A percentile compares a stretch with the other conserved stretches of the same genome.
Evolutionary conservation across 2,888 invertebrate species (phyloP).

Genomic region (Apoderus coryli): DNA sequence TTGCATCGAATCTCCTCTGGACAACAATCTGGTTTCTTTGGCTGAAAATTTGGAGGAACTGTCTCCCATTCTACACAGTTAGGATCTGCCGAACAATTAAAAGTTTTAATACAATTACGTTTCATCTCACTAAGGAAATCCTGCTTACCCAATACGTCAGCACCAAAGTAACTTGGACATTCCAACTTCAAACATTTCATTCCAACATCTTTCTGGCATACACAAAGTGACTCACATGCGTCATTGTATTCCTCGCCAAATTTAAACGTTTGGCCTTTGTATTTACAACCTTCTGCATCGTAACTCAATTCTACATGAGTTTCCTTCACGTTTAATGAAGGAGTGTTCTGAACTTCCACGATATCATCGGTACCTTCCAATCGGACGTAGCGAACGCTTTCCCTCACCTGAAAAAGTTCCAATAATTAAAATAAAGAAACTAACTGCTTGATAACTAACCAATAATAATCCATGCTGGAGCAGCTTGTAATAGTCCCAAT

Average conservation of each 20-base stretch:
- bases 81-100: slow-evolving; percentile 38
- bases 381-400: slow-evolving; percentile 25
- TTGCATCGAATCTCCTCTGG: slow-evolving; percentile 64
- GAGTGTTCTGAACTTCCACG: slow-evolving; percentile 23
- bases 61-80: slow-evolving; percentile 79
- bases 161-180: slow-evolving; percentile 70
- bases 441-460: too few relatives aligned
- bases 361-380: slow-evolving; percentile 28
- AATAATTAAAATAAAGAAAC: too few relatives aligned
- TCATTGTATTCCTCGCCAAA: slow-evolving; percentile 66
- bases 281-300: slow-evolving; percentile 23
- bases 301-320: slow-evolving; percentile 15
- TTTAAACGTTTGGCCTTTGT: slow-evolving; percentile 26
- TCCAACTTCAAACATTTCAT: slow-evolving; percentile 66
- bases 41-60: slow-evolving; percentile 52
- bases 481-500: slow-evolving; percentile 34
- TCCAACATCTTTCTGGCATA: slow-evolving; percentile 54
- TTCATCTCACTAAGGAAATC: too few relatives aligned
- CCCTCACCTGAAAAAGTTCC: too few relatives aligned
- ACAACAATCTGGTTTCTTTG: slow-evolving; percentile 66
- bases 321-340: too few relatives aligned
- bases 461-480: slow-evolving; percentile 25
- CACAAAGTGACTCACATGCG: slow-evolving; percentile 64
- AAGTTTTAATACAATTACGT: too few relatives aligned
- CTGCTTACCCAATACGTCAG: slow-evolving; percentile 49